phyloP scores from a whole-genome alignment of 2,113 vertebrate genomes.

The Vanacampus margaritifer region DNA sequence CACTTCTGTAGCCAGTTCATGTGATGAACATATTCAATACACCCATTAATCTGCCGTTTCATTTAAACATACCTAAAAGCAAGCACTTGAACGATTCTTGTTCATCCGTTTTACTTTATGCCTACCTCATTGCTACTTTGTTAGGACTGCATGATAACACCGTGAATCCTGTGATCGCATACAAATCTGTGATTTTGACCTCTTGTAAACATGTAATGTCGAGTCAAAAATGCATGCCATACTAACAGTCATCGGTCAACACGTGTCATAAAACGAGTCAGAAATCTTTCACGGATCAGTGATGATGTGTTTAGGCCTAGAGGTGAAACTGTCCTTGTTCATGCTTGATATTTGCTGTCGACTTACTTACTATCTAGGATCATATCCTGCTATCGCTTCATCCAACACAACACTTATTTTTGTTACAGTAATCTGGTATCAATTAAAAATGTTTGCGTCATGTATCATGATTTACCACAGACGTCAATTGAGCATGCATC shows the following conservation, averaged over 20 bases:
- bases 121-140: slow-evolving; percentile 33
- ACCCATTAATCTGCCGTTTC: neutral
- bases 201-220: neutral
- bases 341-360: neutral
- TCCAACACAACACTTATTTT: neutral
- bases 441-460: neutral
- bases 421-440: neutral
- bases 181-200: slow-evolving; percentile 1
- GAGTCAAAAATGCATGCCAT: neutral
- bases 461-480: neutral
- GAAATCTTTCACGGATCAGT: neutral
- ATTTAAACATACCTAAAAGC: neutral
- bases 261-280: neutral
- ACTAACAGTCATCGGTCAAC: neutral
- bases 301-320: neutral
- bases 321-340: neutral
- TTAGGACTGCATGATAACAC: slow-evolving; percentile 34
- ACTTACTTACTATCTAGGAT: neutral
- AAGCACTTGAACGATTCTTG: slow-evolving; percentile 3
- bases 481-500: neutral
- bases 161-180: slow-evolving; percentile 15
- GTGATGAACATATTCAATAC: neutral
- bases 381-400: neutral
- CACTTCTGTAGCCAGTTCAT: neutral
- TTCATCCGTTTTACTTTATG: neutral